Conservation (phyloP, 2,888 invertebrate species). For the Boloria selene region DNA sequence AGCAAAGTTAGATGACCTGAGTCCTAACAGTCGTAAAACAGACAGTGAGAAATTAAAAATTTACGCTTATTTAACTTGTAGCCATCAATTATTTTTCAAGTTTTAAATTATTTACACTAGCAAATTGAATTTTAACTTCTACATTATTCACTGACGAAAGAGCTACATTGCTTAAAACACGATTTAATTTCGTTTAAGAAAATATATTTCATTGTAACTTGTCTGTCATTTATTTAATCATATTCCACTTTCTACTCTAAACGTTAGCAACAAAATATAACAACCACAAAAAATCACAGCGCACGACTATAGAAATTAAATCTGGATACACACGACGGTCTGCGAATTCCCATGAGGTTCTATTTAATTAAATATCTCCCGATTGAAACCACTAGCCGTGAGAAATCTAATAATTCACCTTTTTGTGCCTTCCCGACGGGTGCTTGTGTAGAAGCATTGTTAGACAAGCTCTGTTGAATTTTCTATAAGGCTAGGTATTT, state of each 20-base stretch:
- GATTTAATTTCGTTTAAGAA: too few species aligned
- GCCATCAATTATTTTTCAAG: too few species aligned
- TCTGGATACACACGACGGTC: conserved; percentile 45
- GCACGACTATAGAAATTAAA: conserved; percentile 45
- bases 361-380: conserved; percentile 72
- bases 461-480: conserved; percentile 28
- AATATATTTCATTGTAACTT: too few species aligned
- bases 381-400: conserved; percentile 68
- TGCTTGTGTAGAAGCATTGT: conserved; percentile 42
- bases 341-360: conserved; percentile 56
- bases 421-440: conserved; percentile 46
- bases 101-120: too few species aligned
- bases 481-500: conserved; percentile 21
- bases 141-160: too few species aligned
- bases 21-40: too few species aligned
- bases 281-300: conserved; percentile 11
- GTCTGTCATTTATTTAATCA: too few species aligned
- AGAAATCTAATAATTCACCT: conserved; percentile 65
- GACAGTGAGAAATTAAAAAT: too few species aligned
- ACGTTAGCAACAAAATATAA: conserved; percentile 9
- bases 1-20: background rate
- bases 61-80: too few species aligned
- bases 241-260: too few species aligned
- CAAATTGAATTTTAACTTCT: too few species aligned
- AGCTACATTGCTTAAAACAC: too few species aligned